Percentiles rank a stretch among this genome's conserved stretches.
phyloP scores from a whole-genome alignment of 2,113 vertebrate genomes.

The Tauraco erythrolophus region DNA sequence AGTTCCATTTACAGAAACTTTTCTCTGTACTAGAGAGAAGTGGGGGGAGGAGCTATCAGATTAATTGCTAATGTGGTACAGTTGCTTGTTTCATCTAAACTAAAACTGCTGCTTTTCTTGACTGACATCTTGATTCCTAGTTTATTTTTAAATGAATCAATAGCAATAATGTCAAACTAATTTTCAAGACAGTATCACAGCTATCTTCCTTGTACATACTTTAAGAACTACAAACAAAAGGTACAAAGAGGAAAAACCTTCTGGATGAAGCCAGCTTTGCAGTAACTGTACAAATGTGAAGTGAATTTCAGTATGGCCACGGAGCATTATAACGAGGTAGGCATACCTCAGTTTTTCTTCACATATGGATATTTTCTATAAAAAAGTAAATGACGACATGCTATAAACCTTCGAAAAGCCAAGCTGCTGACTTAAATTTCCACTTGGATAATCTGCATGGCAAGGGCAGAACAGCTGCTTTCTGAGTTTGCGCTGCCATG shows the following conservation, averaged over 20 bases:
- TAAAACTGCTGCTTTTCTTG: neutral
- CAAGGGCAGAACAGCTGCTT: neutral
- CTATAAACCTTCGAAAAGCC: neutral
- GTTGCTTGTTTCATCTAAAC: neutral
- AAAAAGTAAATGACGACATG: fast-evolving
- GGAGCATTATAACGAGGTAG: fast-evolving
- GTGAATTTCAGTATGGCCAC: neutral
- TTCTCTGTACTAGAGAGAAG: neutral
- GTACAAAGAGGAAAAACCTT: neutral
- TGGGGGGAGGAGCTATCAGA: neutral
- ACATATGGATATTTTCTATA: neutral
- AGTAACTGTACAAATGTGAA: neutral
- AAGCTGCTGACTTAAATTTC: neutral
- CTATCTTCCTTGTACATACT: neutral
- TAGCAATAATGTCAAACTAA: neutral
- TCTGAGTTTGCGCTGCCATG: neutral
- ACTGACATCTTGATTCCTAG: neutral
- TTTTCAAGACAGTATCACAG: neutral
- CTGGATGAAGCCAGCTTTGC: neutral
- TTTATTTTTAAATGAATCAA: neutral
- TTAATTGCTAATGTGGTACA: neutral
- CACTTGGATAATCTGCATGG: neutral
- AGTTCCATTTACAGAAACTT: neutral
- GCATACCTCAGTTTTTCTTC: neutral
- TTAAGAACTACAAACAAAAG: neutral